Conservation (phyloP, 2,113 vertebrate genomes). For the Mus spicilegus region DNA sequence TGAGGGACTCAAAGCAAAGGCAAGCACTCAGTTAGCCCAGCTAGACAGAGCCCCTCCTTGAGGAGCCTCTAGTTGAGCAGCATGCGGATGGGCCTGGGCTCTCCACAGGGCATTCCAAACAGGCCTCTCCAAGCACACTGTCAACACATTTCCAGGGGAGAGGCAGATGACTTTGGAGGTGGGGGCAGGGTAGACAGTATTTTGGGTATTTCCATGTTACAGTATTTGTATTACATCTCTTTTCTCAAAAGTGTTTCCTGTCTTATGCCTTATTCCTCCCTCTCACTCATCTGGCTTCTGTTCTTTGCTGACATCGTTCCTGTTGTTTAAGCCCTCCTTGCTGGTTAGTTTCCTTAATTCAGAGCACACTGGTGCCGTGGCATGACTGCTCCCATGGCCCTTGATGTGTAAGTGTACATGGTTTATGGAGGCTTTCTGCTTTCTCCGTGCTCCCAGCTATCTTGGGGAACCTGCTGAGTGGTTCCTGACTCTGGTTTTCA, state of each 20-base stretch:
- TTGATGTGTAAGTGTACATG: slow-evolving; percentile 36
- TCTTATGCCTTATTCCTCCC: neutral
- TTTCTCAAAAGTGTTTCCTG: slow-evolving; percentile 31
- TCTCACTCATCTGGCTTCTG: neutral
- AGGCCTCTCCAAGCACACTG: slow-evolving; percentile 29
- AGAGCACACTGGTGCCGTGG: neutral
- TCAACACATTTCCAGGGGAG: neutral
- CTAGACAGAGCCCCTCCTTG: neutral
- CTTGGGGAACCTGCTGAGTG: slow-evolving; percentile 67
- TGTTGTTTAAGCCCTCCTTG: neutral
- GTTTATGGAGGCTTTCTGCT: slow-evolving; percentile 30
- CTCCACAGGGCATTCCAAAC: slow-evolving; percentile 31
- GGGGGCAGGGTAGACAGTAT: neutral
- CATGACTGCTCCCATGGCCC: neutral
- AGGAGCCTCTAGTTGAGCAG: neutral
- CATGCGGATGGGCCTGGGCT: neutral
- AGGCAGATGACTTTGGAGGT: neutral
- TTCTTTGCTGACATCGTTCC: slow-evolving; percentile 7
- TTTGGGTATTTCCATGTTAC: neutral
- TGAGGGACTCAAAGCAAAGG: slow-evolving; percentile 1
- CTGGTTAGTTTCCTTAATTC: slow-evolving; percentile 4
- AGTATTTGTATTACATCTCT: slow-evolving; percentile 38
- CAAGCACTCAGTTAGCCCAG: neutral
- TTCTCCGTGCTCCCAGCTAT: slow-evolving; percentile 45
- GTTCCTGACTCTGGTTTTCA: slow-evolving; percentile 63